These are phyloP conservation scores for Fulica atra DNA, from an alignment of 2,113 vertebrate species.

Conservation along the genomic window DNA sequence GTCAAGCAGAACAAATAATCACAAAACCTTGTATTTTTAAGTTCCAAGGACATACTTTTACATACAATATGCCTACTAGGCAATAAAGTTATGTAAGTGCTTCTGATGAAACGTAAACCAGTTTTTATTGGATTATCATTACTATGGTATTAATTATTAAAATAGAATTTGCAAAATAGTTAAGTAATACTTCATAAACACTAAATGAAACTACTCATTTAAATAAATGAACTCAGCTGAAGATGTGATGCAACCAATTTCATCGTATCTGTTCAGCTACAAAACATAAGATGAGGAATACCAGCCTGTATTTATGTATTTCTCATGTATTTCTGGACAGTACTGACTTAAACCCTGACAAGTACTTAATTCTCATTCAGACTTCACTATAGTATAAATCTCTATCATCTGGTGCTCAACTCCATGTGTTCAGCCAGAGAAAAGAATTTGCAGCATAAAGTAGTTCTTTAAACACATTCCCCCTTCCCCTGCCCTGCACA, in stretches of 20 bases:
- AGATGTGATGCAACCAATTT: not conserved
- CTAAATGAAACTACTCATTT: not conserved
- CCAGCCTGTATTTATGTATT: not conserved
- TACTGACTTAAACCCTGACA: not conserved
- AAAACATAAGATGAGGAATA: not conserved
- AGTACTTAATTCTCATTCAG: not conserved
- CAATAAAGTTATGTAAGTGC: not conserved
- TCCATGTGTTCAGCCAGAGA: not conserved
- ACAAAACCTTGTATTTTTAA: not conserved
- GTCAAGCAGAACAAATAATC: not conserved
- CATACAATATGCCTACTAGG: not conserved
- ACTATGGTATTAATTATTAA: not conserved
- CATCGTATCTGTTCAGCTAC: not conserved
- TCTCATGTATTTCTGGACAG: not conserved
- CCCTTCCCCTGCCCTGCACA: not conserved
- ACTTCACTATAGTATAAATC: not conserved
- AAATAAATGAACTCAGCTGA: not conserved
- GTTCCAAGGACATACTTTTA: not conserved
- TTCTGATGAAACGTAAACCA: not conserved
- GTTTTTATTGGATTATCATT: not conserved
- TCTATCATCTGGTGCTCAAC: not conserved
- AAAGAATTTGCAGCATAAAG: not conserved
- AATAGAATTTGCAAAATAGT: not conserved
- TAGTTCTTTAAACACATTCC: not conserved
- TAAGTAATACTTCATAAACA: not conserved